phyloP scores from a whole-genome alignment of 2,888 invertebrate genomes.

The Andrena chrysosceles region DNA sequence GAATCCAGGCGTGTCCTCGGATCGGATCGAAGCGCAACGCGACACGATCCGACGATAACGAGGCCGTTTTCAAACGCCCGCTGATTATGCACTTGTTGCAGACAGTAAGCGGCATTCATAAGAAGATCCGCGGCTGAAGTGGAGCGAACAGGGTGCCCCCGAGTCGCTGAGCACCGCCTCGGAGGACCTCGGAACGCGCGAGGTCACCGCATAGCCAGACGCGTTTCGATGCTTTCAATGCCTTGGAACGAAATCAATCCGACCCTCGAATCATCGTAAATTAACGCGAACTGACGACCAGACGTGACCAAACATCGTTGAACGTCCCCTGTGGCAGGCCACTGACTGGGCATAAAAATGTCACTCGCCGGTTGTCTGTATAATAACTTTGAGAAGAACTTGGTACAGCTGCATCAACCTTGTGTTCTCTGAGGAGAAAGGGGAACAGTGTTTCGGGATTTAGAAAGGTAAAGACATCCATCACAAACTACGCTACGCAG shows the following conservation, averaged over 20 bases:
- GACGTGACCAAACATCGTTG: slow-evolving; percentile 67
- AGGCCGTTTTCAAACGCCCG: slow-evolving; percentile 61
- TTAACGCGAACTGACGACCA: slow-evolving; percentile 76
- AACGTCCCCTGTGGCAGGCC: slow-evolving; percentile 66
- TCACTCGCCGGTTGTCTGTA: slow-evolving; percentile 66
- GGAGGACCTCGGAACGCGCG: slow-evolving; percentile 24
- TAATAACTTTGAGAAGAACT: slow-evolving; percentile 60
- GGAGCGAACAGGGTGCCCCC: slow-evolving; percentile 42
- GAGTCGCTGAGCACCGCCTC: slow-evolving; percentile 17
- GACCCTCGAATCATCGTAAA: slow-evolving; percentile 81
- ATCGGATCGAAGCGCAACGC: slow-evolving; percentile 68
- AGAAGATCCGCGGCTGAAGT: slow-evolving; percentile 68
- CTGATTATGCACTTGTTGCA: slow-evolving; percentile 64
- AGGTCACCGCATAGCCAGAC: slow-evolving; percentile 29
- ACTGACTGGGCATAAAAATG: slow-evolving; percentile 76
- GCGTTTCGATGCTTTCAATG: slow-evolving; percentile 47
- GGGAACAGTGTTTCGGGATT: neutral
- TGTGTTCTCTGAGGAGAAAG: neutral
- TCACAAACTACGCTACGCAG: neutral
- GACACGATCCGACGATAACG: slow-evolving; percentile 66
- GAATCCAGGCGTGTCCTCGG: slow-evolving; percentile 77
- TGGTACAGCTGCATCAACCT: neutral
- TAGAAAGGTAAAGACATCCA: neutral
- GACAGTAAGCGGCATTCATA: slow-evolving; percentile 75
- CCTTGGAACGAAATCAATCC: slow-evolving; percentile 79